Percentiles rank a stretch among this genome's conserved stretches.
Conservation (phyloP, 2,797 vertebrate species). For the Cossypha niveicapilla region DNA sequence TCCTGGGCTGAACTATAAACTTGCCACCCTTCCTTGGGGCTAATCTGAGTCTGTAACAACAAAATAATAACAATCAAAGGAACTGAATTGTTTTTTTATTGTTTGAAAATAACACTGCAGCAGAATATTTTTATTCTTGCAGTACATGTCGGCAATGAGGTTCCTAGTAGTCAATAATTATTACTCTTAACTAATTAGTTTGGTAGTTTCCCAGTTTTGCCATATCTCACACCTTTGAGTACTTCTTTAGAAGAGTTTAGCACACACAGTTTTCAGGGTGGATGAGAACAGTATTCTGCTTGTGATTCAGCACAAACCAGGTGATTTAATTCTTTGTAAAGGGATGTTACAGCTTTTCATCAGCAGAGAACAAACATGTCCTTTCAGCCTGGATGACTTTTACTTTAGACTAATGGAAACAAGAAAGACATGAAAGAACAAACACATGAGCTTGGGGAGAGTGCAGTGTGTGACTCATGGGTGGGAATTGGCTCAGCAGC, state of each 20-base stretch:
- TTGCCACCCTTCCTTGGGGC: constrained; percentile 97
- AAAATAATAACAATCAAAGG: not conserved
- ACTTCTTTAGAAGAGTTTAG: not conserved
- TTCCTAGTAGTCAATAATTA: not conserved
- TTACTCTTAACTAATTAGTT: not conserved
- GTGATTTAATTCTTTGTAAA: not conserved
- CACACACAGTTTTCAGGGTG: not conserved
- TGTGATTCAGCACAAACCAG: not conserved
- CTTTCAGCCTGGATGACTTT: constrained; percentile 31
- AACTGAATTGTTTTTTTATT: not conserved
- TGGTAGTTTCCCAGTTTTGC: not conserved
- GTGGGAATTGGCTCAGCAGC: not conserved
- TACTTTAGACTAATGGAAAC: not conserved
- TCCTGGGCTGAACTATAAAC: constrained; percentile 98
- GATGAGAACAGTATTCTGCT: not conserved
- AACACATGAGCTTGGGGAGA: not conserved
- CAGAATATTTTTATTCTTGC: not conserved
- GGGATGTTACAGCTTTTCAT: not conserved
- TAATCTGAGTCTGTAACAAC: constrained; percentile 86
- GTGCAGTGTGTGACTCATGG: rapidly evolving
- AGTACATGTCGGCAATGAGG: not conserved
- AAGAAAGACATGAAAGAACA: not conserved
- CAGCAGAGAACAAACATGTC: not conserved
- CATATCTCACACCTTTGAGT: not conserved
- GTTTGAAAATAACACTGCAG: not conserved